phyloP scores from a whole-genome alignment of 2,888 invertebrate species.

The Dolomedes plantarius region DNA sequence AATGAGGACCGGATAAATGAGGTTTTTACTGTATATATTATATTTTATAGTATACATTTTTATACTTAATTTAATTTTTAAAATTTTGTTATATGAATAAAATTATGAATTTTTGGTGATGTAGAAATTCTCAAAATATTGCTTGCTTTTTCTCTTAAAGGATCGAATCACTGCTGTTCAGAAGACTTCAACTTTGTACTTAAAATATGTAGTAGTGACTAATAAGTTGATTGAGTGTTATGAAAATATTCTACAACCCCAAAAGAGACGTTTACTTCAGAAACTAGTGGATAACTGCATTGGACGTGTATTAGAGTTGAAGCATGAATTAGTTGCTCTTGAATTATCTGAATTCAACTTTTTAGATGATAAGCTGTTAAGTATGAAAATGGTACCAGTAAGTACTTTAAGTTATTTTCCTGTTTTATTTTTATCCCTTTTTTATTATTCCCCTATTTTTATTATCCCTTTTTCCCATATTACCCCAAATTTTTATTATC shows the following conservation, averaged over 20 bases:
- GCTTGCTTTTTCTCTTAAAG: conserved; percentile 74
- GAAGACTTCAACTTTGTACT: conserved; percentile 81
- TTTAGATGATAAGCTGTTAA: conserved; percentile 87
- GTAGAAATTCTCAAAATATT: too few relatives aligned
- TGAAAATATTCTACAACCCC: conserved; percentile 94
- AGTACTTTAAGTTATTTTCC: conserved; percentile 74
- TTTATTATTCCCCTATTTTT: too few relatives aligned
- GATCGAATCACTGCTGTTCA: conserved; percentile 77
- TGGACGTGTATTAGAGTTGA: conserved; percentile 90
- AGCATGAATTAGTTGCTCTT: conserved; percentile 89
- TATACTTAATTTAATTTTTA: too few relatives aligned
- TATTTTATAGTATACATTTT: too few relatives aligned
- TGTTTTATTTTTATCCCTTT: not conserved
- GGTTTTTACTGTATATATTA: too few relatives aligned
- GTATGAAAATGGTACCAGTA: conserved; percentile 85
- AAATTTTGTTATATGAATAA: too few relatives aligned
- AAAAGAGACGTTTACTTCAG: conserved; percentile 88
- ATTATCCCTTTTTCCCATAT: too few relatives aligned
- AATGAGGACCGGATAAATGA: too few relatives aligned
- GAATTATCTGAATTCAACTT: conserved; percentile 91
- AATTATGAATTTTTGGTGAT: too few relatives aligned
- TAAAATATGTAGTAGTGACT: conserved; percentile 87
- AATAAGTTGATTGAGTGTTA: conserved; percentile 87
- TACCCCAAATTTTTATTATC: too few relatives aligned
- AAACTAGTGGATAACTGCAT: conserved; percentile 85